Percentiles rank a stretch among this genome's conserved stretches.
phyloP scores from a whole-genome alignment of 2,113 vertebrate genomes.

The Saguinus midas region DNA sequence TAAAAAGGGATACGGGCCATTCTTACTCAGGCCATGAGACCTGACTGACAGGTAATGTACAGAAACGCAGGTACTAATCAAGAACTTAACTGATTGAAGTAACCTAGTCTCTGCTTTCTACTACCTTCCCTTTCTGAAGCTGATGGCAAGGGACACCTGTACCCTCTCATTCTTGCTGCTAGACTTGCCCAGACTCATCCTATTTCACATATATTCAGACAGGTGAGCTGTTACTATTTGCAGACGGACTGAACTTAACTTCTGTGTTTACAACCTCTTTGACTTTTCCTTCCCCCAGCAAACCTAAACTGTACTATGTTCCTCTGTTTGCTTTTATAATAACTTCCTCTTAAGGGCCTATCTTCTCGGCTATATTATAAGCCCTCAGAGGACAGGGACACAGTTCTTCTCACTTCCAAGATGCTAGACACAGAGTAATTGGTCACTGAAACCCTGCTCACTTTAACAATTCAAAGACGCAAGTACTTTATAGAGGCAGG shows the following conservation, averaged over 20 bases:
- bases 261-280: neutral
- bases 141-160: neutral
- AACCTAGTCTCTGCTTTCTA: neutral
- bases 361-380: neutral
- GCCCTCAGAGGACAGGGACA: neutral
- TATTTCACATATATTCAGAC: neutral
- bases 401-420: neutral
- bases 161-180: neutral
- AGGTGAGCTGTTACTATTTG: neutral
- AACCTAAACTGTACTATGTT: neutral
- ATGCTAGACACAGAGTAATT: neutral
- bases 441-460: neutral
- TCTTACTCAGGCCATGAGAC: neutral
- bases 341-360: neutral
- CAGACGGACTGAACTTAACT: neutral
- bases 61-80: neutral
- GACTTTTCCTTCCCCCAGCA: neutral
- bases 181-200: neutral
- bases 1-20: neutral
- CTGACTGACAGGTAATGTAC: neutral
- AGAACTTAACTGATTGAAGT: neutral
- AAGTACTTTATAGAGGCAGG: neutral
- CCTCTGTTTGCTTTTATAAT: neutral
- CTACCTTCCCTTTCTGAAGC: neutral
- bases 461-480: neutral